Evolutionary conservation across 2,113 vertebrate species (phyloP).

Genomic region (Nothoprocta perdicaria): DNA sequence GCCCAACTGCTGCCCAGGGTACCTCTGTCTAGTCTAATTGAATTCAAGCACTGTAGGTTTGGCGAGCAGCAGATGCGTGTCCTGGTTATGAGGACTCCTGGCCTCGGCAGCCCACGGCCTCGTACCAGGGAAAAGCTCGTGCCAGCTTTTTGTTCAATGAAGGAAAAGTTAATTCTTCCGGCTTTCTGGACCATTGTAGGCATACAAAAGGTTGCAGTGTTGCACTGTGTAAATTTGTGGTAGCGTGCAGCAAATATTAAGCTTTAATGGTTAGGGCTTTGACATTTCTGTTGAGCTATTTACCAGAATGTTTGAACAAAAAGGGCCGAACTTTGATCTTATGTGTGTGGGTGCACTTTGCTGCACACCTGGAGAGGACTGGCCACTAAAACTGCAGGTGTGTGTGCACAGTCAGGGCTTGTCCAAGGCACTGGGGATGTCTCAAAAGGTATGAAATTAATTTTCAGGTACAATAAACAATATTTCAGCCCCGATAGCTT

Average conservation of each 20-base stretch:
- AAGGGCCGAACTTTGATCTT: conserved; percentile 34
- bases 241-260: conserved; percentile 48
- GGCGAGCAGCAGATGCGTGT: neutral
- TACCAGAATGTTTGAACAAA: conserved; percentile 25
- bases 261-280: neutral
- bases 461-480: conserved; percentile 70
- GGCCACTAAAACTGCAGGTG: conserved; percentile 37
- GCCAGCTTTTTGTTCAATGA: neutral
- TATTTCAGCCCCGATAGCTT: conserved; percentile 58
- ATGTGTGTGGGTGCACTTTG: conserved; percentile 32
- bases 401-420: conserved; percentile 32
- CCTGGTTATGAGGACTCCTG: neutral
- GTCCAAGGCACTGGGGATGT: conserved; percentile 26
- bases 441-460: conserved; percentile 67
- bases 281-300: conserved; percentile 54
- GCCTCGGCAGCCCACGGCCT: neutral
- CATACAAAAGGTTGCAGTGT: neutral
- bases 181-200: neutral
- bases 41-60: neutral
- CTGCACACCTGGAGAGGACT: conserved; percentile 19
- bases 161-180: conserved; percentile 21
- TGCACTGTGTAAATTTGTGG: conserved; percentile 1
- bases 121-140: neutral
- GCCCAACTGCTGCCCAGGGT: neutral
- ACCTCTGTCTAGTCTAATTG: rapidly evolving